A percentile compares a stretch with the other conserved stretches of the same genome.
phyloP scores from a whole-genome alignment of 2,113 vertebrate species.

The Tamias sibiricus region DNA sequence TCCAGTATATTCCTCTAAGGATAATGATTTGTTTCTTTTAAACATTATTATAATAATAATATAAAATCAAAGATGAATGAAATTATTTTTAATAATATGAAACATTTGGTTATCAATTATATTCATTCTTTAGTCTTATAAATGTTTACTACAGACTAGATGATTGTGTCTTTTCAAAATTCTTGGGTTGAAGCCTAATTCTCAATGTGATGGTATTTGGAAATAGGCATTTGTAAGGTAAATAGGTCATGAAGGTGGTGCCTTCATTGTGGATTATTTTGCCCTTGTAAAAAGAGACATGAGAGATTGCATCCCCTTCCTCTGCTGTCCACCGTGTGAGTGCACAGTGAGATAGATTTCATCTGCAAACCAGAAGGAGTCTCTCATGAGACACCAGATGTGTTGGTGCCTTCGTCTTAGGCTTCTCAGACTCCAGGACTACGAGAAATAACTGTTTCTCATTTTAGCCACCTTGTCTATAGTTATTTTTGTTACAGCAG shows the following conservation, averaged over 20 bases:
- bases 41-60: neutral
- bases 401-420: neutral
- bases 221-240: accelerated
- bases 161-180: no score
- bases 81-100: neutral
- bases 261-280: neutral
- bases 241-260: neutral
- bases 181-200: neutral
- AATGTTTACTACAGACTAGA: neutral
- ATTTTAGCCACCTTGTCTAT: neutral
- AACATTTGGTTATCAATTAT: neutral
- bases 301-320: neutral
- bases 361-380: neutral
- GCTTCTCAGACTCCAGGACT: neutral
- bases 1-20: neutral
- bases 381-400: neutral
- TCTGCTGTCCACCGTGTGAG: neutral
- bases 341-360: neutral
- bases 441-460: neutral
- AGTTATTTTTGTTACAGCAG: neutral
- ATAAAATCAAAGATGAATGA: neutral
- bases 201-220: neutral
- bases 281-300: accelerated
- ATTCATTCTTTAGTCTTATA: neutral
- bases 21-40: neutral